A percentile compares a stretch with the other conserved stretches of the same genome.
phyloP scores from a whole-genome alignment of 1,140 invertebrate species.

The Cephus cinctus region DNA sequence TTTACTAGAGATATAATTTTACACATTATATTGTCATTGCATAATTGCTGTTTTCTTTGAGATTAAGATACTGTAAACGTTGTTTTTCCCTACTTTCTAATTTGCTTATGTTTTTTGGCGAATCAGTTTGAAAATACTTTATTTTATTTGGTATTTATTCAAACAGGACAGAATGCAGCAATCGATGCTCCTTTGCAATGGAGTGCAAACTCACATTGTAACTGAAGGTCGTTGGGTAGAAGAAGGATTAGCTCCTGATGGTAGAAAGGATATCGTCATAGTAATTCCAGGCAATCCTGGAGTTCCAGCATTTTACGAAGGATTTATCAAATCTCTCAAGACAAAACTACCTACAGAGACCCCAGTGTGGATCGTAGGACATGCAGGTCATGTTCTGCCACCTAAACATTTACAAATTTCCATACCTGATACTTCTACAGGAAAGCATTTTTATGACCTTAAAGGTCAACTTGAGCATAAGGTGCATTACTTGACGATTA shows the following conservation, averaged over 20 bases:
- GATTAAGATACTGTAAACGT: no score
- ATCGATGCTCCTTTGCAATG: slow-evolving; percentile 61
- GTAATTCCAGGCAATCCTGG: slow-evolving; percentile 71
- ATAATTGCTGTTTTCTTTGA: no score
- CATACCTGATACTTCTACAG: slow-evolving; percentile 53
- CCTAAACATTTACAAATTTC: slow-evolving; percentile 41
- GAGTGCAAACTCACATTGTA: slow-evolving; percentile 66
- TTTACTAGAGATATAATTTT: no score
- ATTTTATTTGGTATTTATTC: no score
- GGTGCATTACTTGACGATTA: slow-evolving; percentile 33
- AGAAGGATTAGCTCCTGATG: slow-evolving; percentile 52
- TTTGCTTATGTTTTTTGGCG: no score
- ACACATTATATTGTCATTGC: no score
- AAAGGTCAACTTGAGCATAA: slow-evolving; percentile 82
- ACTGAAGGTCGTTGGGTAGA: slow-evolving; percentile 70
- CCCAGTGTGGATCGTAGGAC: slow-evolving; percentile 74
- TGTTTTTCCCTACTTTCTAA: no score
- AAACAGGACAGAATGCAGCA: slow-evolving; percentile 54
- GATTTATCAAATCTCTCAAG: slow-evolving; percentile 67
- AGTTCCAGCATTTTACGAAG: slow-evolving; percentile 69
- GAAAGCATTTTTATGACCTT: slow-evolving; percentile 64
- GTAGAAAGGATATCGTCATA: slow-evolving; percentile 57
- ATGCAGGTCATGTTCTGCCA: slow-evolving; percentile 70
- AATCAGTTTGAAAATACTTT: no score
- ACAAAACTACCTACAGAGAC: slow-evolving; percentile 55